Evolutionary conservation across 2,113 vertebrate species (phyloP).

Genomic region (Ailuropoda melanoleuca): DNA sequence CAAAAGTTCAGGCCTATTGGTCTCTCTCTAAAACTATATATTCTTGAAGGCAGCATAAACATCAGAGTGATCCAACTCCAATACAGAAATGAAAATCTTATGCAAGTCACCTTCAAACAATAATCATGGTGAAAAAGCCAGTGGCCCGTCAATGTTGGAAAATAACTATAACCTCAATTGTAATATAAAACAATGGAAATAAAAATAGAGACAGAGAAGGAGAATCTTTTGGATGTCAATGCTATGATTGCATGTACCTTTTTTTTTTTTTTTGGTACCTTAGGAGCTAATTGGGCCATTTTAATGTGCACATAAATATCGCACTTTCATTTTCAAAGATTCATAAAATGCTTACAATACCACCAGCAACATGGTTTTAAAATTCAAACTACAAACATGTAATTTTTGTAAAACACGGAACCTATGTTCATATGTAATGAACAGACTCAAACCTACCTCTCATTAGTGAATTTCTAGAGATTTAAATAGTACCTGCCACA

Average conservation of each 20-base stretch:
- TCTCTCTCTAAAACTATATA: neutral
- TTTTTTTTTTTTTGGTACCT: neutral
- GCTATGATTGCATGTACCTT: neutral
- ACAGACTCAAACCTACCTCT: neutral
- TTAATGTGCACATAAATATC: neutral
- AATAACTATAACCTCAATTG: neutral
- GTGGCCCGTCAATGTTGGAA: neutral
- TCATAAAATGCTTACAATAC: neutral
- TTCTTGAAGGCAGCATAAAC: neutral
- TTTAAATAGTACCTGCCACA: conserved; percentile 24
- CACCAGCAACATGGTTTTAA: conserved; percentile 13
- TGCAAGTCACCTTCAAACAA: neutral
- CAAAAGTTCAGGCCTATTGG: neutral
- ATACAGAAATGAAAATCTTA: neutral
- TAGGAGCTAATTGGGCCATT: neutral
- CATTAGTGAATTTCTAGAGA: neutral
- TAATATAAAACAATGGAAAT: neutral
- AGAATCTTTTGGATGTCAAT: neutral
- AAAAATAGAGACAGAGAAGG: neutral
- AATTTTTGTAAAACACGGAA: neutral
- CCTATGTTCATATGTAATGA: conserved; percentile 42
- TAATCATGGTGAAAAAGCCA: neutral
- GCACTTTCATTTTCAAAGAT: neutral
- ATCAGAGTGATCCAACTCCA: neutral
- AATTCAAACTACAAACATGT: conserved; percentile 23